Percentiles rank a stretch among this genome's conserved stretches.
Conservation (phyloP, 2,113 vertebrate species). For the Microtus pennsylvanicus region DNA sequence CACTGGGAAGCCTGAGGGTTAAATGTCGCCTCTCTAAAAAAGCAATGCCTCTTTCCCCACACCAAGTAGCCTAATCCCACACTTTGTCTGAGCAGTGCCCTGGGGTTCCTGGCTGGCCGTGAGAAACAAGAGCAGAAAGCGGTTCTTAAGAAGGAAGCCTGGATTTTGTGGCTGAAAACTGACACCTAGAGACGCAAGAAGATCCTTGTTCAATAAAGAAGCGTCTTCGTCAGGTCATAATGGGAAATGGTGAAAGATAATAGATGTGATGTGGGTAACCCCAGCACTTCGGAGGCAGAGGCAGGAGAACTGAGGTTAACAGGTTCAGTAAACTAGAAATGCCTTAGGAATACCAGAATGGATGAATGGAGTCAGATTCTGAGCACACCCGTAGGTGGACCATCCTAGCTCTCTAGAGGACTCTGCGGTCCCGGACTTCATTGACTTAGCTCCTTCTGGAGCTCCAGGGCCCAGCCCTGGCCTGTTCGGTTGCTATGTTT, state of each 20-base stretch:
- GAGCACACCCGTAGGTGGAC: not conserved
- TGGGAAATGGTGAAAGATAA: not conserved
- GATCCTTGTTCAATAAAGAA: not conserved
- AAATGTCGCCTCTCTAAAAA: slow-evolving; percentile 23
- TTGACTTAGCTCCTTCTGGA: not conserved
- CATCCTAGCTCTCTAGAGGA: not conserved
- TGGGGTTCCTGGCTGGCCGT: not conserved
- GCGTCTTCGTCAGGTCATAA: not conserved
- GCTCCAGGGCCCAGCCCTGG: accelerated
- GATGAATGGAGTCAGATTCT: not conserved
- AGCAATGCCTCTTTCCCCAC: not conserved
- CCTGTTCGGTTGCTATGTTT: accelerated
- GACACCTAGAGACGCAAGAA: not conserved
- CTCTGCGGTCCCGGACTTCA: not conserved
- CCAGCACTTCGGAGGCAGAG: not conserved
- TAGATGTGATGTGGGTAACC: not conserved
- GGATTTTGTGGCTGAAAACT: not conserved
- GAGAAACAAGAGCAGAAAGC: slow-evolving; percentile 34
- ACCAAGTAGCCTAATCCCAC: not conserved
- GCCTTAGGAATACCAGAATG: not conserved
- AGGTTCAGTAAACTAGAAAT: not conserved
- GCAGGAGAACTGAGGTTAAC: not conserved
- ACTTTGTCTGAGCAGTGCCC: not conserved
- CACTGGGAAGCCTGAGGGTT: slow-evolving; percentile 48
- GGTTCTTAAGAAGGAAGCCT: not conserved